phyloP scores from a whole-genome alignment of 2,888 invertebrate genomes.

The Apocheima hispidaria region DNA sequence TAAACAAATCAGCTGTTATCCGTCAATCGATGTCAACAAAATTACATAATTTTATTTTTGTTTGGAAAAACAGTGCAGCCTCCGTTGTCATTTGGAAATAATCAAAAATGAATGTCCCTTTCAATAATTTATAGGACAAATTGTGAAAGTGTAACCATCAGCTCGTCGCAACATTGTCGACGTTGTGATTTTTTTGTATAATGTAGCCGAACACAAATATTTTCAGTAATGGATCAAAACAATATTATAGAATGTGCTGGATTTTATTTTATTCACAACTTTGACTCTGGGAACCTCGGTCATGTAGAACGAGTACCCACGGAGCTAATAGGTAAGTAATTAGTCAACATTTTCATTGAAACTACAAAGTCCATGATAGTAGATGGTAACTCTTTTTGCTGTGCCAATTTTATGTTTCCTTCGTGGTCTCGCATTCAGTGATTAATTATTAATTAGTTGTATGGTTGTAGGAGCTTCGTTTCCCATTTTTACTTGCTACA shows the following conservation, averaged over 20 bases:
- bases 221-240: constrained; percentile 78
- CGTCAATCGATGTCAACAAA: constrained; percentile 87
- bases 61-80: constrained; percentile 84
- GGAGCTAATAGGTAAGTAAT: constrained; percentile 84
- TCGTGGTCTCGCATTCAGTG: constrained; percentile 48
- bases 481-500: not conserved
- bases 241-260: constrained; percentile 88
- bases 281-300: constrained; percentile 96
- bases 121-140: constrained; percentile 71
- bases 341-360: constrained; percentile 31
- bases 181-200: constrained; percentile 71
- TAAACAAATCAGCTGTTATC: constrained; percentile 86
- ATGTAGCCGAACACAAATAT: constrained; percentile 72
- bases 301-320: constrained; percentile 91
- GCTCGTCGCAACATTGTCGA: constrained; percentile 63
- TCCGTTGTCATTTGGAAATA: constrained; percentile 78
- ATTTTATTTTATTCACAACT: constrained; percentile 93
- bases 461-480: not conserved
- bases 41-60: constrained; percentile 87
- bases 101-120: constrained; percentile 74
- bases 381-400: constrained; percentile 37
- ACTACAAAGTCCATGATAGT: constrained; percentile 27
- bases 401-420: constrained; percentile 56
- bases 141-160: constrained; percentile 66
- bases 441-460: constrained; percentile 10